phyloP scores from a whole-genome alignment of 1,140 invertebrate genomes.

The Zophobas atratus region DNA sequence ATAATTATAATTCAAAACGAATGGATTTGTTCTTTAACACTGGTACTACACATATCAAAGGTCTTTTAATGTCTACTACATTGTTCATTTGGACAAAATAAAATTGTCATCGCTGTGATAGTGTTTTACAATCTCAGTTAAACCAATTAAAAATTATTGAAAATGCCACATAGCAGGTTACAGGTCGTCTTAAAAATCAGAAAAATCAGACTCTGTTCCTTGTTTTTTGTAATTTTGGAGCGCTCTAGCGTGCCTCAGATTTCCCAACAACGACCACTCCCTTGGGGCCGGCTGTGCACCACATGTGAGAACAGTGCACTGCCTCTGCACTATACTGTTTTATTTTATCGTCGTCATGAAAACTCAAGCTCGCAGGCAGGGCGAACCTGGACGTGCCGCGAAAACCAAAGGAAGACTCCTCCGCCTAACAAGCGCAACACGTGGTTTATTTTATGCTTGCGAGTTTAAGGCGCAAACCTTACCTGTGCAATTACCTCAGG shows the following conservation, averaged over 20 bases:
- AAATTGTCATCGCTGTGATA: too few species aligned
- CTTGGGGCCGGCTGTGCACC: constrained; percentile 4
- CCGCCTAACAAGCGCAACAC: constrained; percentile 42
- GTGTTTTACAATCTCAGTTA: too few species aligned
- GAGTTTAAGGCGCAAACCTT: constrained; percentile 40
- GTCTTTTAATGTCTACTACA: too few species aligned
- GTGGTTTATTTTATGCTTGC: constrained; percentile 45
- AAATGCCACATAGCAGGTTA: too few species aligned
- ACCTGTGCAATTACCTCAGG: constrained; percentile 38
- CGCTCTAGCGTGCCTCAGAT: not conserved
- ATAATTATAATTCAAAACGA: too few species aligned
- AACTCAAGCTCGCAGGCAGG: constrained; percentile 41
- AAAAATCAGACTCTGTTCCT: too few species aligned
- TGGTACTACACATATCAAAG: too few species aligned
- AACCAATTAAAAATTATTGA: too few species aligned
- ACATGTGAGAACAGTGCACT: constrained; percentile 39
- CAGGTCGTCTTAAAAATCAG: too few species aligned
- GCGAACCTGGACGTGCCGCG: constrained; percentile 37
- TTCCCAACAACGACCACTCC: not conserved
- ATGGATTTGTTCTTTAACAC: too few species aligned
- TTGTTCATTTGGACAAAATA: too few species aligned
- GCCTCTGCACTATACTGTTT: constrained; percentile 41
- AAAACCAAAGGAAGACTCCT: constrained; percentile 35
- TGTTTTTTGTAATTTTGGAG: not conserved
- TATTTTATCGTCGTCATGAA: constrained; percentile 48